Base-by-base conservation (phyloP, 2,113 vertebrate genomes). In the Numida meleagris region DNA sequence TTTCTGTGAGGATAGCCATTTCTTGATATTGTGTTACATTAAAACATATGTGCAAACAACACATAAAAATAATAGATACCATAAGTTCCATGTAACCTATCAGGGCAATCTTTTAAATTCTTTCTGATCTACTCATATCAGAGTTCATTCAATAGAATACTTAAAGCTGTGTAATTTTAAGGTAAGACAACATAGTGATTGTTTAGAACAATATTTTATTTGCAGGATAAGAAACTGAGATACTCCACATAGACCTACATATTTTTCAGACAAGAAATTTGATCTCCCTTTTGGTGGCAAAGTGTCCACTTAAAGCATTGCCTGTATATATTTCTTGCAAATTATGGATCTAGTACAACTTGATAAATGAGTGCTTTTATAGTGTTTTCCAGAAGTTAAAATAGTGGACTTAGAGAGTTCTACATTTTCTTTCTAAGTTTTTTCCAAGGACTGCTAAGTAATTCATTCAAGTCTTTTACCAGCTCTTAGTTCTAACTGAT, bases 401-500 rank as follows among this genome's bases (percentile, higher is more conserved):
- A 10, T 24, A 43, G 55, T 17, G 10, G 62, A 53, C 19, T 85
- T 58, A 33, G 18, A 67, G 38, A 76, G 18, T 92, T 85, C 68
- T 80, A 19, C 17, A 33, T 73, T 76, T 85, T 86, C 10, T 91
- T 58, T 66, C 8, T 1, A 84, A 31, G 20, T 45, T 89, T 94
- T 94, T 92, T 76, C 53, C 55, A 57, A 43, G 42, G 67, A 74
- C 23, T 66, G 4, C 42, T n/a, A 42, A 19, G 31, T 75, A 78
- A 85, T 82, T 85, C 89, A 87, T 86, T 88, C 34, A 85, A 55
- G 53, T 61, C 9, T 74, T 93, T 45, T 89, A 85, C 33, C 63
- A 59, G 81, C 38, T 85, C 79, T 88, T 70, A 34, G 38, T 67
- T 91, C 91, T 82, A 94, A 53, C 82, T 91, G 94, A 86, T 89